Evolutionary conservation across 2,797 vertebrate genomes (phyloP), one percentile per base, ranked within the genome.

Genomic region (Sorex maritimensis): DNA sequence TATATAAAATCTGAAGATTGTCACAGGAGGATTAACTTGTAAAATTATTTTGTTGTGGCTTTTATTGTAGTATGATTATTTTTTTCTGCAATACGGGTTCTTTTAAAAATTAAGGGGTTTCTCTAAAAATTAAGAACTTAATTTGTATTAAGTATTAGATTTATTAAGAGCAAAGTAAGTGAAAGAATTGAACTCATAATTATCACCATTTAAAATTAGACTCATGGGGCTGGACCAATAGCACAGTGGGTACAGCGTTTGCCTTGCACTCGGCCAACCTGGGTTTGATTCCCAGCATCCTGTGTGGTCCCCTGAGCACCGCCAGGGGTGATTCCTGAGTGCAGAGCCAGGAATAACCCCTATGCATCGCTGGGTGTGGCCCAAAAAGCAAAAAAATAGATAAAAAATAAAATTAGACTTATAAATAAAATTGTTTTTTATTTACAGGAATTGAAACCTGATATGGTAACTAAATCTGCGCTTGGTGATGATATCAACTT

Each of bases 381-480:
- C 34, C 34, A 34, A 44, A 44, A 44, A 44, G 7, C 19, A 77
- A 11, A 65, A 23, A 65, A 8, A 21, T 5, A 65, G 26, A 65
- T 24, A 65, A 8, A 65, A 8, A 23, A 79, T 89, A 83, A 93
- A 94, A 34, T 81, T 75, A 67, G 11, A 14, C 28, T 86, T 1
- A 44, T 67, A 89, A 86, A 69, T 88, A 81, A 88, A 90, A 81
- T 84, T 79, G 6, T 14, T 92, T 1, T 94, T 95, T 2, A 8
- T 92, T 83, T 71, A 74, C 93, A 98, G 98, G 98, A 98, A 94
- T 77, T 98, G 93, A 97, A 97, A 88, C 99, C 99, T 28, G 99
- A 99, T 97, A 67, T 95, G 95, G 98, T 99, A 94, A 99, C 99
- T 68, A 99, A 99, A 97, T 97, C 98, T 68, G 99, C 99, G 79